These are phyloP conservation scores for Xestia ashworthii DNA, from an alignment of 2,888 invertebrate genomes.

Conservation along the genomic window DNA sequence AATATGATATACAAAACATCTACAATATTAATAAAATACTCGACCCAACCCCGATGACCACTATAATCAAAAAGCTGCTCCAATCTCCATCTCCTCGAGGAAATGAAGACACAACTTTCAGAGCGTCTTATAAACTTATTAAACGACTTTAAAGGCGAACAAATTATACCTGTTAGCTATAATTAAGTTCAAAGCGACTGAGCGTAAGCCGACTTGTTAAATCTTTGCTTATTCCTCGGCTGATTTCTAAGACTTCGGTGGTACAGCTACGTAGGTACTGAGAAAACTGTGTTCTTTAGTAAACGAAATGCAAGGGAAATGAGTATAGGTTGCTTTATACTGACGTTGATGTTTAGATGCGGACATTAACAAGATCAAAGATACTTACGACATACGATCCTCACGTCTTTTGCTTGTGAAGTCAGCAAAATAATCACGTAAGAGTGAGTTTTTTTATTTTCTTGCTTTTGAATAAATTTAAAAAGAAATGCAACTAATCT, in stretches of 20 bases:
- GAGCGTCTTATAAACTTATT: conserved; percentile 70
- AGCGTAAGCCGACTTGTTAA: conserved; percentile 63
- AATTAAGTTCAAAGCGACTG: conserved; percentile 74
- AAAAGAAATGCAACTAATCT: no score
- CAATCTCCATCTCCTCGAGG: conserved; percentile 23
- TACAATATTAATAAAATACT: background rate
- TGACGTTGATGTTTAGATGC: background rate
- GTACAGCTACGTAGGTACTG: conserved; percentile 1
- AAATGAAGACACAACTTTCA: conserved; percentile 55
- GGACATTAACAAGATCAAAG: background rate
- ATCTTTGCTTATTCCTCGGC: conserved; percentile 62
- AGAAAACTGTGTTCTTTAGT: conserved; percentile 6
- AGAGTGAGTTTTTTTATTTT: no score
- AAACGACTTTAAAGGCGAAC: conserved; percentile 72
- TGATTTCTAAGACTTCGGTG: conserved; percentile 45
- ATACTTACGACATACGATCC: background rate
- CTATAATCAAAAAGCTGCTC: conserved; percentile 9
- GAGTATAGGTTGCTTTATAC: conserved; percentile 1
- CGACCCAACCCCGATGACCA: background rate
- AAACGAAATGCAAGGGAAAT: conserved; percentile 3
- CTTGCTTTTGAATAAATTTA: no score
- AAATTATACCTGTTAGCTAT: conserved; percentile 77
- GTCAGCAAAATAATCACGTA: background rate
- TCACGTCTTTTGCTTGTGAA: background rate
- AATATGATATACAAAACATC: background rate